These are phyloP conservation scores for Apeira syringaria DNA, from an alignment of 2,888 invertebrate species.

Conservation along the genomic window DNA sequence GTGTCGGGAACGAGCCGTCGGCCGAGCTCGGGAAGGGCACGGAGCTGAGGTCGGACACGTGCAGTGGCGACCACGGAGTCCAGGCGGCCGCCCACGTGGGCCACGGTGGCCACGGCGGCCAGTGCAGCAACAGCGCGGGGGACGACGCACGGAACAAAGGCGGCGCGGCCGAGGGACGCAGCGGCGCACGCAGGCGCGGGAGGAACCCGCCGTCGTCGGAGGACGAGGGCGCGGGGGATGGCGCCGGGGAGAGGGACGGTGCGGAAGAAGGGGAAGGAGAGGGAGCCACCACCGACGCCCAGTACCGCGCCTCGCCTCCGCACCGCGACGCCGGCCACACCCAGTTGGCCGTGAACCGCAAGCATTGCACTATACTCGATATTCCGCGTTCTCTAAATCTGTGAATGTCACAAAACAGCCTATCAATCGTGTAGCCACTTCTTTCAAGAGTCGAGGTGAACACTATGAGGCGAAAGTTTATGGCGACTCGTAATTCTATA, in stretches of 20 bases:
- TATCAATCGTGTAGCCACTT: constrained; percentile 27
- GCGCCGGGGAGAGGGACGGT: constrained; percentile 52
- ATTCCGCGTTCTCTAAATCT: constrained; percentile 97
- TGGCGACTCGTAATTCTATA: no score
- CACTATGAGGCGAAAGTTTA: no score
- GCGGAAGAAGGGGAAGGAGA: constrained; percentile 47
- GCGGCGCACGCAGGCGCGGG: constrained; percentile 78
- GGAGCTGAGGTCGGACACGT: constrained; percentile 94
- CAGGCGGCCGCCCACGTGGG: constrained; percentile 86
- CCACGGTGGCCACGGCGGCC: constrained; percentile 84
- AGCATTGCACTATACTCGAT: constrained; percentile 93
- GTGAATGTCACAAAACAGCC: constrained; percentile 35
- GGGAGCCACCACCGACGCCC: constrained; percentile 49
- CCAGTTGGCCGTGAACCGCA: constrained; percentile 86
- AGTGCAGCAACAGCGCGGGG: constrained; percentile 66
- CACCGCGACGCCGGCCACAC: constrained; percentile 90
- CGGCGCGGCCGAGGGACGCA: constrained; percentile 86
- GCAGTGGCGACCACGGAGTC: constrained; percentile 89
- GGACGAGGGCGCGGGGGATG: constrained; percentile 76
- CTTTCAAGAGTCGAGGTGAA: constrained; percentile 7
- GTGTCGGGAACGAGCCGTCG: constrained; percentile 90
- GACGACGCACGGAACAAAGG: constrained; percentile 75
- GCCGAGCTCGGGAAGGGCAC: constrained; percentile 92
- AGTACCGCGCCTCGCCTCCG: constrained; percentile 59
- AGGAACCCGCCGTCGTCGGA: constrained; percentile 95